Evolutionary conservation across 2,113 vertebrate species (phyloP).

Genomic region (Sorex fumeus): DNA sequence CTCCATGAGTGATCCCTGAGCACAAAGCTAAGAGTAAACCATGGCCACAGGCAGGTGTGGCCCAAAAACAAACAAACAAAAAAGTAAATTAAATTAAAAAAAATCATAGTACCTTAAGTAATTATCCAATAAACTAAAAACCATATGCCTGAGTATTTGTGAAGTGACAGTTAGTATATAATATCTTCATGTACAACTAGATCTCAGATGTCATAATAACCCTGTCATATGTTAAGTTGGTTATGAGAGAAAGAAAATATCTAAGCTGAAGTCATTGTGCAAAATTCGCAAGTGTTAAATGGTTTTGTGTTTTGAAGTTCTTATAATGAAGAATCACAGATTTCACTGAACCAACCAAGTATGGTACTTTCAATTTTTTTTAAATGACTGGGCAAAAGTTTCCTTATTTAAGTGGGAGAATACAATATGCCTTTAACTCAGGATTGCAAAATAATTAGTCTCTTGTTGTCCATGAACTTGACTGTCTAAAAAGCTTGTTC

Average conservation of each 20-base stretch:
- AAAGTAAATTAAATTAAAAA: too few species aligned
- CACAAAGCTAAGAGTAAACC: too few species aligned
- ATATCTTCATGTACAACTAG: background rate
- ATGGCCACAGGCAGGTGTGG: too few species aligned
- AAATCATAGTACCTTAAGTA: too few species aligned
- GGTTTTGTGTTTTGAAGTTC: background rate
- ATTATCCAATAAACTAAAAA: background rate
- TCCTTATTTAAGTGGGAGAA: constrained; percentile 18
- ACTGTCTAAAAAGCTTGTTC: constrained; percentile 33
- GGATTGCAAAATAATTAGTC: constrained; percentile 44
- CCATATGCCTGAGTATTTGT: fast-evolving
- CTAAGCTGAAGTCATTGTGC: background rate
- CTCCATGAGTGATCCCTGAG: too few species aligned
- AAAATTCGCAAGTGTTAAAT: background rate
- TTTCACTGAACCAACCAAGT: background rate
- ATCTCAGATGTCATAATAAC: background rate
- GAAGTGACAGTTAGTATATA: background rate
- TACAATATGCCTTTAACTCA: background rate
- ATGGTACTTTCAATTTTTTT: background rate
- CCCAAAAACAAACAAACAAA: too few species aligned
- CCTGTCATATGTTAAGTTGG: background rate
- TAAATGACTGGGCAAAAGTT: background rate
- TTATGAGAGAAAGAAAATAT: background rate
- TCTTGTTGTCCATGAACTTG: constrained; percentile 31
- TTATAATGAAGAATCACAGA: background rate